Evolutionary conservation across 2,888 invertebrate genomes (phyloP), one percentile per base, ranked within the genome.

Genomic region (Tachystola acroxantha): DNA sequence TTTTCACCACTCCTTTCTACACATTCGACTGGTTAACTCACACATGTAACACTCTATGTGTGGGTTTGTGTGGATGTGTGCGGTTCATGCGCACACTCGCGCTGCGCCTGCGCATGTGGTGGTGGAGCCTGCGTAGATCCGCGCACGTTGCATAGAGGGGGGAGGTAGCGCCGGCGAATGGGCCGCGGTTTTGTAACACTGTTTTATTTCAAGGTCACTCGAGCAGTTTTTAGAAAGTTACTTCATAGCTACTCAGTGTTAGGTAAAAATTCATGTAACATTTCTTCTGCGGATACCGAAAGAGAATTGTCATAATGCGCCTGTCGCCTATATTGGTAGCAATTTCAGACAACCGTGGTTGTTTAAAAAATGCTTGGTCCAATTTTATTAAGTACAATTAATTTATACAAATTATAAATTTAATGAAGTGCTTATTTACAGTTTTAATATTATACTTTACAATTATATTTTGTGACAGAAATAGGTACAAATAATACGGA

Each of bases 161-260:
- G 64, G 70, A 66, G 64, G 74, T 60, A 62, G 66, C 65, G 70
- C 68, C 72, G 70, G 78, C 79, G 80, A 79, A 69, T 67, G 78
- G 78, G 62, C 65, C 75, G 80, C 81, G 73, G 79, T 87, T 82
- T 86, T 84, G 86, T 86, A 88, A 87, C 66, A 85, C 70, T 76
- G 74, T 77, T 85, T 80, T 80, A 79, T 84, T 85, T 87, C 87
- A 87, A 87, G 87, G 88, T 87, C 86, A 86, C 67, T 65, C 68
- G 71, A 80, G 75, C 75, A 81, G 80, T 82, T 84, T 86, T 87
- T 87, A 86, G 87, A 88, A 87, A 88, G 87, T 86, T 77, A 81
- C 78, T 79, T 77, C 73, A 78, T 50, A 55, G 57, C 53, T 46
- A 55, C 62, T 70, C 59, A 66, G 62, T 66, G 67, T 76, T 71